phyloP scores from a whole-genome alignment of 1,140 invertebrate genomes.

The Drosophila burlai region DNA sequence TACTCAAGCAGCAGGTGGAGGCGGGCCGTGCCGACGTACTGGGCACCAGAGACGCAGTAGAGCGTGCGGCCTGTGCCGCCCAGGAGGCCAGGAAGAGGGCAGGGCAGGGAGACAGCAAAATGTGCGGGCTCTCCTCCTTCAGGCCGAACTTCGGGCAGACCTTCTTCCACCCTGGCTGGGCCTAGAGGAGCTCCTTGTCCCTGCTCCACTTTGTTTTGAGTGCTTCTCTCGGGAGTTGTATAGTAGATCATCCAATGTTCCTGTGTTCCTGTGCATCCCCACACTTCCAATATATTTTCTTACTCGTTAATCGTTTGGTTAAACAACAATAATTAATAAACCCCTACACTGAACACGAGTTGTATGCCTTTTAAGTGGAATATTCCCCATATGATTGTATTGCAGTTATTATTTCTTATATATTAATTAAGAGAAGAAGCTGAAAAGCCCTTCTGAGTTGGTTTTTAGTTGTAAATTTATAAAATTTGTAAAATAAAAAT shows the following conservation, averaged over 20 bases:
- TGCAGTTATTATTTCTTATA: too few relatives aligned
- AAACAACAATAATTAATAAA: not conserved
- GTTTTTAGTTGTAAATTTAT: too few relatives aligned
- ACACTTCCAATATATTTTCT: not conserved
- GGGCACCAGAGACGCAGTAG: constrained; percentile 88
- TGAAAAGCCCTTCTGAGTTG: too few relatives aligned
- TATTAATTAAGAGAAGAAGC: too few relatives aligned
- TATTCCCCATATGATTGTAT: not conserved
- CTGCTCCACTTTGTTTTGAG: not conserved
- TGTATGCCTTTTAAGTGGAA: not conserved
- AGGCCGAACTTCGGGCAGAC: not conserved
- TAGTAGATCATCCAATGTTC: too few relatives aligned
- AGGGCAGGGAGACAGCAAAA: constrained; percentile 1
- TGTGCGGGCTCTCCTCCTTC: not conserved
- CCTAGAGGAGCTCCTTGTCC: not conserved
- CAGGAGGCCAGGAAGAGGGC: constrained; percentile 86
- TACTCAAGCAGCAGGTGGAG: constrained; percentile 87
- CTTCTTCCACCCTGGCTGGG: too few relatives aligned
- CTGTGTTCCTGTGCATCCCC: not conserved
- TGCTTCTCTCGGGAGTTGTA: not conserved
- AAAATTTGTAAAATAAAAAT: too few relatives aligned
- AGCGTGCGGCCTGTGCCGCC: constrained; percentile 87
- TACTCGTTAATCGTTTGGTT: not conserved
- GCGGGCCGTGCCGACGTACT: constrained; percentile 86
- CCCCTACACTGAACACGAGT: not conserved